Evolutionary conservation across 1,140 invertebrate species (phyloP), one percentile per base, ranked within the genome.

Genomic region (honey bee (Apis mellifera)): DNA sequence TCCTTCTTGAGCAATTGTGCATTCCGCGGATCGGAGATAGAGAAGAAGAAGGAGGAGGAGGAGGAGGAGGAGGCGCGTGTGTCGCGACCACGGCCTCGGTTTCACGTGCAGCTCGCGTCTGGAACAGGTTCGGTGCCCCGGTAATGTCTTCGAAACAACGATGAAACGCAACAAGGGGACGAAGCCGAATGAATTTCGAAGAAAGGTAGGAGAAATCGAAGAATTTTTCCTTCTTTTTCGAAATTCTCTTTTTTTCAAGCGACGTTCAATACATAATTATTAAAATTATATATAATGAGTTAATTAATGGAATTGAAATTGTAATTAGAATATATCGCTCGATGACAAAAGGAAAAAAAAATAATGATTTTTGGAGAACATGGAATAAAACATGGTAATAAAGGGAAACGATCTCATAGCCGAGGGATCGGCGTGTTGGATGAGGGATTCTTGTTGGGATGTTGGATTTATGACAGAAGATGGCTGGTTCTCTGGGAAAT

Each of bases 1-100:
- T 85, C 54, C 83, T 74, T 86, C 69, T 79, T 26, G 60, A 52
- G 70, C 66, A 85, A 83, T 88, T 81, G 84, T 68, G 54, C 77
- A 82, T 59, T 88, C 72, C 85, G 50, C 55, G 82, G 78, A 42
- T 68, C 68, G 73, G 9, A 23, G 62, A 68, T 52, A 70, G 52
- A 76, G 70, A 76, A 48, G 19, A 26, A 26, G 26, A 26, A 26
- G 26, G 1, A 76, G 54, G 15, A 82, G 80, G 52, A 23, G 55
- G 65, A 26, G 26, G 1, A 76, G 54, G 15, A 82, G 80, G 52
- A 23, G 55, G 65, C 59, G 64, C 54, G 74, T 26, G 26, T 21
- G 74, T 75, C 68, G 59, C 69, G 69, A n/a, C 48, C 69, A 50
- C 15, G 13, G 42, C 26, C 57, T 62, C 21, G 32, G 79, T 26